These are phyloP conservation scores for Spilarctia lutea DNA, from an alignment of 2,888 invertebrate species.

Conservation along the genomic window DNA sequence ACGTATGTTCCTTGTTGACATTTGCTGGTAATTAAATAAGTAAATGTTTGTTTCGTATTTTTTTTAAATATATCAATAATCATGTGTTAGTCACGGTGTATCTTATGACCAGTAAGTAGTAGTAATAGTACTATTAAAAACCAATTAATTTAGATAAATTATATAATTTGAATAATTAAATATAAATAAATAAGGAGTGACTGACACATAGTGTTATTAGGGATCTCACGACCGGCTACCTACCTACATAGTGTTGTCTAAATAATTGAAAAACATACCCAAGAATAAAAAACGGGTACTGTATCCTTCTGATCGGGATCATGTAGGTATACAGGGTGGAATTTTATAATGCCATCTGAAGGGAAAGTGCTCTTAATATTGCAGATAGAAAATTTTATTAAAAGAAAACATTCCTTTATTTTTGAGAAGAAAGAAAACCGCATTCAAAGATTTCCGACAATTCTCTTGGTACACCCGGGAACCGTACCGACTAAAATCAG, in stretches of 20 bases:
- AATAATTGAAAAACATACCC: neutral
- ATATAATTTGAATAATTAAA: neutral
- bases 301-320: neutral
- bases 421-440: too few relatives aligned
- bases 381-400: too few relatives aligned
- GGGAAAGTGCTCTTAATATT: too few relatives aligned
- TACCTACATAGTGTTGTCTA: neutral
- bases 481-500: too few relatives aligned
- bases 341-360: too few relatives aligned
- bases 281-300: neutral
- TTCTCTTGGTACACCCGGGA: too few relatives aligned
- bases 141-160: neutral
- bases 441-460: too few relatives aligned
- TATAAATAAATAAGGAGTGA: neutral
- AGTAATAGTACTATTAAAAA: neutral
- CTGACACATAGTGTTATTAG: too few relatives aligned
- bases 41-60: neutral
- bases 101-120: neutral
- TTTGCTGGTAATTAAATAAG: slow-evolving; percentile 21
- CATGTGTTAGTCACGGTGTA: neutral
- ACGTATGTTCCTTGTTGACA: slow-evolving; percentile 31
- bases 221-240: too few relatives aligned
- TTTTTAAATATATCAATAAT: neutral
- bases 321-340: too few relatives aligned
- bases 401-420: too few relatives aligned